Conservation (phyloP, 2,113 vertebrate species). For the Hylia prasina region DNA sequence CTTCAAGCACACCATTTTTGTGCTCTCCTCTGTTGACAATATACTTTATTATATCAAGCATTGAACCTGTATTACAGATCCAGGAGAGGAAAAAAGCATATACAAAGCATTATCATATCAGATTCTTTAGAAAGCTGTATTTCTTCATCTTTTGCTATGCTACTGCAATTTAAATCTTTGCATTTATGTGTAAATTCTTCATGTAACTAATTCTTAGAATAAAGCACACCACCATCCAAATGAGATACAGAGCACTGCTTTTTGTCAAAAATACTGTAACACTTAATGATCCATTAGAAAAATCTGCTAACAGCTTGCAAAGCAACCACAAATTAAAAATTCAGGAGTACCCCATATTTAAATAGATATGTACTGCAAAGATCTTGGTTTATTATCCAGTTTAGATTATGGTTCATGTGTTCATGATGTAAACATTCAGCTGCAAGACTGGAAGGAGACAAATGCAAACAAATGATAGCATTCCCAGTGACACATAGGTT, state of each 20-base stretch:
- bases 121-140: not conserved
- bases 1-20: constrained; percentile 88
- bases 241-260: accelerated
- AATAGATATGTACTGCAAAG: not conserved
- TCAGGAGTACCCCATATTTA: not conserved
- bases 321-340: not conserved
- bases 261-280: not conserved
- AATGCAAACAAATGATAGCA: not conserved
- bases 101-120: not conserved
- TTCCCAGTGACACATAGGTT: not conserved
- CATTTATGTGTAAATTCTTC: not conserved
- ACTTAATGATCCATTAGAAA: not conserved
- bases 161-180: not conserved
- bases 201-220: not conserved
- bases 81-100: not conserved
- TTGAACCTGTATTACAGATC: constrained; percentile 80
- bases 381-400: not conserved
- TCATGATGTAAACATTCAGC: not conserved
- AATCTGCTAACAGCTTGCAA: not conserved
- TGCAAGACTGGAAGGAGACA: not conserved
- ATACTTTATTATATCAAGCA: constrained; percentile 98
- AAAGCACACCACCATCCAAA: not conserved
- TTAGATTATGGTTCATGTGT: not conserved
- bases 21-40: constrained; percentile 90
- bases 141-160: not conserved